phyloP scores from a whole-genome alignment of 2,888 invertebrate species.

The Xestoiulus laeticollis region DNA sequence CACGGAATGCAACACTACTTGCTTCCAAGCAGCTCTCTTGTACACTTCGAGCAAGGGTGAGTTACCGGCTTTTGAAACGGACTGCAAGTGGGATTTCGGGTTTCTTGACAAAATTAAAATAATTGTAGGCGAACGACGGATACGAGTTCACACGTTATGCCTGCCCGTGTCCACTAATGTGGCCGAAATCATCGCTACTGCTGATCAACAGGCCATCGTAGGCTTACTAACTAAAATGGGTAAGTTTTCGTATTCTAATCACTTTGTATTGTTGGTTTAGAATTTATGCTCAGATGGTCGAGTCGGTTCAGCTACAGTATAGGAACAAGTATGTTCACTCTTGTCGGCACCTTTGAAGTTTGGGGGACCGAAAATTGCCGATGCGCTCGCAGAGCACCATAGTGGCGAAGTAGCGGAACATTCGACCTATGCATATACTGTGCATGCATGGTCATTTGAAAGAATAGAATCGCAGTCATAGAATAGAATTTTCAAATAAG shows the following conservation, averaged over 20 bases:
- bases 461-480: too few relatives aligned
- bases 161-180: slow-evolving; percentile 87
- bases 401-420: too few relatives aligned
- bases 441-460: too few relatives aligned
- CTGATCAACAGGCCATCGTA: slow-evolving; percentile 93
- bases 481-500: too few relatives aligned
- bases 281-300: too few relatives aligned
- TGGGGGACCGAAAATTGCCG: too few relatives aligned
- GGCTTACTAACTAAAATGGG: slow-evolving; percentile 97
- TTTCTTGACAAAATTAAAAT: not conserved
- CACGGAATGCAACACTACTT: slow-evolving; percentile 84
- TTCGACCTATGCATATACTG: too few relatives aligned
- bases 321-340: too few relatives aligned
- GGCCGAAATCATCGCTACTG: slow-evolving; percentile 83
- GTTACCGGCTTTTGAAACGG: not conserved
- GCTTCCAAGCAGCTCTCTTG: slow-evolving; percentile 96
- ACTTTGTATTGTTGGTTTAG: too few relatives aligned
- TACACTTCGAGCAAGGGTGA: slow-evolving; percentile 92
- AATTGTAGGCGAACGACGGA: slow-evolving; percentile 84
- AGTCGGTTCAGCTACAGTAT: too few relatives aligned
- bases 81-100: not conserved
- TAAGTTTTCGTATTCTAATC: slow-evolving; percentile 67
- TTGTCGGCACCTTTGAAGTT: too few relatives aligned
- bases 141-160: slow-evolving; percentile 96
- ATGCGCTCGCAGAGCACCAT: too few relatives aligned